Evolutionary conservation across 1,140 invertebrate genomes (phyloP), one percentile per base, ranked within the genome.

Genomic region (Drosophila grimshawi): DNA sequence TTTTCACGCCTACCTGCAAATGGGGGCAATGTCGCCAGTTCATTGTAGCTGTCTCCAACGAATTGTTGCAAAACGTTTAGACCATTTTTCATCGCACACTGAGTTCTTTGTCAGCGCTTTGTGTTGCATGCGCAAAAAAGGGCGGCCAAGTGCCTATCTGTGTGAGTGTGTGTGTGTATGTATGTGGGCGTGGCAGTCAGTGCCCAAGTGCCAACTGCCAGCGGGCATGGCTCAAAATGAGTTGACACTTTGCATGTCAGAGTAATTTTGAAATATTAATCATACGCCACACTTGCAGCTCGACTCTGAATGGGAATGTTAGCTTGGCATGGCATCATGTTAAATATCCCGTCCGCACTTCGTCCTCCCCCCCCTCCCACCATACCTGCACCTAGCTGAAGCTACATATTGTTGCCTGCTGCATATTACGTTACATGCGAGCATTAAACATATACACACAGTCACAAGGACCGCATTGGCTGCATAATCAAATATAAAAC

Each of bases 181-280:
- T 4, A 0, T 5, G 19, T 46, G 51, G 79, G 66, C 67, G 72
- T 80, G 77, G 43, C 70, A 37, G 41, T 39, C 70, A 37, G 41
- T 39, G 6, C 37, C 5, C 37, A 39, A 39, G 37, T 39, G 37
- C 7, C 45, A 19, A 48, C 46, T 76, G 77, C 64, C 64, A 35
- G 68, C 61, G 78, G 65, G 65, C 68, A 45, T 60, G 62, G 73
- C 81, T 79, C 77, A 57, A 76, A 89, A 81, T 89, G 85, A 89
- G 85, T 89, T 89, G 85, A 89, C 85, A 89, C 85, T 88, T 89
- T 85, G 85, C 85, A 88, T 88, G 85, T 89, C 86, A 80, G 80
- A 88, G 80, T 85, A 89, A 89, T 89, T 89, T 89, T 89, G 80
- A 89, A 89, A 89, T 89, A 89, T 89, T 89, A 89, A 89, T 89